These are phyloP conservation scores for Festucalex cinctus DNA, from an alignment of 2,113 vertebrate species.

Conservation along the genomic window DNA sequence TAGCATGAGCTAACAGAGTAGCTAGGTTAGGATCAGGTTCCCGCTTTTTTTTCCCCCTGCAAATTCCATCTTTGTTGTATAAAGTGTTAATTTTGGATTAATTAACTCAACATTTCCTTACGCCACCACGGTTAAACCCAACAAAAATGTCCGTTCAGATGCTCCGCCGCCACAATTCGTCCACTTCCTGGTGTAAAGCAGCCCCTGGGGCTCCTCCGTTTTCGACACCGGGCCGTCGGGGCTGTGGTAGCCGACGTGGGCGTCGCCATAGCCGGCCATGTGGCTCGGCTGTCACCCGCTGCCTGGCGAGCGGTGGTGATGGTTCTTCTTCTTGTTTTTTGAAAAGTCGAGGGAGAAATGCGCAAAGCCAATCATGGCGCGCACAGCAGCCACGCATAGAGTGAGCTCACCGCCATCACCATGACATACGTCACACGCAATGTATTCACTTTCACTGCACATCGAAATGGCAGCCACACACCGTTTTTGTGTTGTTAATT, in stretches of 20 bases:
- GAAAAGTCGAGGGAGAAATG: slow-evolving; percentile 13
- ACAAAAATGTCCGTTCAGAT: not conserved
- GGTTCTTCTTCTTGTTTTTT: not conserved
- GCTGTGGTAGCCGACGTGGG: not conserved
- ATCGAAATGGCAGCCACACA: not conserved
- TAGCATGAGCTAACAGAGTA: not conserved
- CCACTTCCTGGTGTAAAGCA: not conserved
- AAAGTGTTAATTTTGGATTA: not conserved
- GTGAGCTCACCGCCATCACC: slow-evolving; percentile 7
- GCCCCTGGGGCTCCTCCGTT: not conserved
- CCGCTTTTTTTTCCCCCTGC: not conserved
- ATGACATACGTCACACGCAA: not conserved
- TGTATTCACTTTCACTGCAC: not conserved
- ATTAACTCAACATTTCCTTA: not conserved
- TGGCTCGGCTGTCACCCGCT: not conserved
- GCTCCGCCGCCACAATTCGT: not conserved
- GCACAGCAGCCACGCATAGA: slow-evolving; percentile 6
- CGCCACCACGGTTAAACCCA: not conserved
- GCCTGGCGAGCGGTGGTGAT: not conserved
- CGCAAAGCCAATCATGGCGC: slow-evolving; percentile 12
- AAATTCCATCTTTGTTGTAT: not conserved
- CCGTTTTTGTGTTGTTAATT: not conserved
- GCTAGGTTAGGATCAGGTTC: slow-evolving; percentile 1
- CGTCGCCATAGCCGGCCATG: slow-evolving; percentile 7
- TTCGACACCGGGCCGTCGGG: not conserved